Conservation (phyloP, 2,113 vertebrate genomes). For the Pandion haliaetus region DNA sequence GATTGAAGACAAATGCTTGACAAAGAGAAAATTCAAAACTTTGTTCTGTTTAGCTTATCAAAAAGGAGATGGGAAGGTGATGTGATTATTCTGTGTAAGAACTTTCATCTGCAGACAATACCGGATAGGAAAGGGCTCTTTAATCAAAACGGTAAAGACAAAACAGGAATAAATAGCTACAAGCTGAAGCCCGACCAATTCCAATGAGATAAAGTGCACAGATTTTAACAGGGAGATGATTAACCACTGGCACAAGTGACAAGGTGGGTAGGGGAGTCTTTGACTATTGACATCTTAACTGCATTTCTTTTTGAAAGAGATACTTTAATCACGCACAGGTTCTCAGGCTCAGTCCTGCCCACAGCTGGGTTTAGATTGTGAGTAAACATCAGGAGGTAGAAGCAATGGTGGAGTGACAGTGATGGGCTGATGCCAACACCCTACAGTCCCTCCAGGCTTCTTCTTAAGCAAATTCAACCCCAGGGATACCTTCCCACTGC, state of each 20-base stretch:
- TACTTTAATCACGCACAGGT: background rate
- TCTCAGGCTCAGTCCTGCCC: background rate
- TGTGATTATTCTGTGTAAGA: background rate
- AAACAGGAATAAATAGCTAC: background rate
- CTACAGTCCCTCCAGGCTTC: background rate
- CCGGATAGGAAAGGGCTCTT: background rate
- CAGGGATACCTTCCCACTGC: accelerated
- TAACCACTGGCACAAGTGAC: background rate
- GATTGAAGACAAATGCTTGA: background rate
- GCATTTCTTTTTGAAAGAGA: background rate
- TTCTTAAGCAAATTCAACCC: background rate
- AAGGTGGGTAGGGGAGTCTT: background rate
- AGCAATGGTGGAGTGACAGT: accelerated
- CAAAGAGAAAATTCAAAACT: background rate
- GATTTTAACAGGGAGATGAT: background rate
- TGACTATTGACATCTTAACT: background rate
- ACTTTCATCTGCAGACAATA: background rate
- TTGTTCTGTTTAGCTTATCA: background rate
- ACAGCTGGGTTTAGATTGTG: background rate
- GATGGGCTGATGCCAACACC: background rate
- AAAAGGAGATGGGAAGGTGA: background rate
- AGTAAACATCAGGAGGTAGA: background rate
- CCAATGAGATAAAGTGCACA: constrained; percentile 3
- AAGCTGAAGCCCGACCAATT: background rate
- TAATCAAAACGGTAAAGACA: background rate